Evolutionary conservation across 2,797 vertebrate genomes (phyloP).

Genomic region (Chrysocyon brachyurus): DNA sequence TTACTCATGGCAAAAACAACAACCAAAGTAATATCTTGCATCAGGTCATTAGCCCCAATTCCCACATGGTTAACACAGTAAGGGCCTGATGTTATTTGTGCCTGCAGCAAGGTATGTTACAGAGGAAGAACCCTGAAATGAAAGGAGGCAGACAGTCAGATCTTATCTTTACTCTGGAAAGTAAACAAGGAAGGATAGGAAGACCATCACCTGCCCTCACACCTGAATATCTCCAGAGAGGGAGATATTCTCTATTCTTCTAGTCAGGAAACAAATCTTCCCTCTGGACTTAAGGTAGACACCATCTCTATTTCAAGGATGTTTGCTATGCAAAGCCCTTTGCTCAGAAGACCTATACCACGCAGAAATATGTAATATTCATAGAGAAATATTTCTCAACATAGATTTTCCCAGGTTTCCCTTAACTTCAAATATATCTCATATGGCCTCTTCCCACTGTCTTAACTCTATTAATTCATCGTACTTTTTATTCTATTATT

Average conservation of each 20-base stretch:
- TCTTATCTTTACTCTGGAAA: background rate
- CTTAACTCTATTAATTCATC: background rate
- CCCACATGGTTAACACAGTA: background rate
- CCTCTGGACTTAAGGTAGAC: conserved; percentile 5
- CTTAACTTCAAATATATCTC: background rate
- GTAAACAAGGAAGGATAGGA: background rate
- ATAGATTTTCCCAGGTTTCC: background rate
- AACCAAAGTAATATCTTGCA: background rate
- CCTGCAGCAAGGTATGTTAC: background rate
- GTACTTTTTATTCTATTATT: background rate
- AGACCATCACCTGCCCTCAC: background rate
- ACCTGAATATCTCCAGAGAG: conserved; percentile 1
- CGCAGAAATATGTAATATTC: background rate
- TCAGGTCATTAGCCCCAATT: background rate
- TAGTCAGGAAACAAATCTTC: conserved; percentile 15
- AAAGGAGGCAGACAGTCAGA: background rate
- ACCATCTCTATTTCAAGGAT: conserved; percentile 1
- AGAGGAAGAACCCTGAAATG: background rate
- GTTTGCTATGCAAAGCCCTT: background rate
- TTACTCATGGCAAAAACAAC: conserved; percentile 18
- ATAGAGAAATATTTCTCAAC: background rate
- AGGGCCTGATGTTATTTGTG: background rate
- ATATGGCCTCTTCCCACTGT: background rate
- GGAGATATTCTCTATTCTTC: background rate
- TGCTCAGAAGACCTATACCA: background rate